Percentiles rank a stretch among this genome's conserved stretches.
These are phyloP conservation scores for Tautogolabrus adspersus DNA, from an alignment of 2,113 vertebrate genomes.

Conservation along the genomic window DNA sequence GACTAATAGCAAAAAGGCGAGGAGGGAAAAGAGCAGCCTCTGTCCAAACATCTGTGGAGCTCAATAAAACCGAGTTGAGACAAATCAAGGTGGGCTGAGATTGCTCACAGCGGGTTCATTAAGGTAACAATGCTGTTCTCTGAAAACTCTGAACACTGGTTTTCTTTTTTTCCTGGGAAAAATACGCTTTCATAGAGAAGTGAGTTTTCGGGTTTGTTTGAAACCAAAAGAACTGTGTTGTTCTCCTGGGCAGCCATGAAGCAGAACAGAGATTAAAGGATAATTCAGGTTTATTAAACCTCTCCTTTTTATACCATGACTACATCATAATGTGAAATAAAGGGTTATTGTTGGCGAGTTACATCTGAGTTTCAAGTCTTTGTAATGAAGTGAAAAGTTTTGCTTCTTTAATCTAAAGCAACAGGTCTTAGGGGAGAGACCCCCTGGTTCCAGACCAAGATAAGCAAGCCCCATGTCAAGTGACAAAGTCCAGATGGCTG, in stretches of 20 bases:
- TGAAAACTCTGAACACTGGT: neutral
- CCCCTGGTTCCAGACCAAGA: too few species aligned
- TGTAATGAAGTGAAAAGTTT: neutral
- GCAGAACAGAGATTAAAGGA: neutral
- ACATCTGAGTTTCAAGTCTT: neutral
- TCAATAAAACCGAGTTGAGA: constrained; percentile 38
- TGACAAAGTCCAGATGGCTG: too few species aligned
- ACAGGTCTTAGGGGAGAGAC: too few species aligned
- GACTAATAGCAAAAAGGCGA: neutral
- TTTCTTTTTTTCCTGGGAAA: neutral
- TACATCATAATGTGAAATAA: neutral
- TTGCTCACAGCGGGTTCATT: constrained; percentile 44
- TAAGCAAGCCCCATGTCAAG: too few species aligned
- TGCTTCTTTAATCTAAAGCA: too few species aligned
- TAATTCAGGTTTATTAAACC: neutral
- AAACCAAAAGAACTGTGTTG: neutral
- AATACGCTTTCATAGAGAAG: neutral
- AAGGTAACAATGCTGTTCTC: constrained; percentile 21
- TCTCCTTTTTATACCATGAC: neutral
- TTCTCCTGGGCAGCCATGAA: neutral
- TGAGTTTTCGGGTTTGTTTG: constrained; percentile 2
- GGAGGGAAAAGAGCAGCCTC: neutral
- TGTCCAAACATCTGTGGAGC: constrained; percentile 39
- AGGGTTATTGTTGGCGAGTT: neutral
- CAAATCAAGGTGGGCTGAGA: constrained; percentile 23